Base-by-base conservation (phyloP, 2,797 vertebrate genomes). In the Spondyliosoma cantharus region DNA sequence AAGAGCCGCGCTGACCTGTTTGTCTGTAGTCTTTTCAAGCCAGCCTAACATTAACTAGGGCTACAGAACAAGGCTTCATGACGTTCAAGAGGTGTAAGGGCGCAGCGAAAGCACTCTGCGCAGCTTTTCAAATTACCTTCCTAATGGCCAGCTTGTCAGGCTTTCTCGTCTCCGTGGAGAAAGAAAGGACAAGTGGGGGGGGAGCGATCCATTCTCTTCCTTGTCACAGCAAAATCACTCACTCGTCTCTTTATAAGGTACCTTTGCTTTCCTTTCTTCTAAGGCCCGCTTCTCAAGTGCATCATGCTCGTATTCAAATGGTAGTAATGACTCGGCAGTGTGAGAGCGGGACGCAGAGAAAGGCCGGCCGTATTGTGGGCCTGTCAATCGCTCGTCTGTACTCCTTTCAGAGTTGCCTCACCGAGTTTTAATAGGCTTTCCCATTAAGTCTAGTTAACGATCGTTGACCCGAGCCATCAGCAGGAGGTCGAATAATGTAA, bases 111-210 rank as follows among this genome's bases (percentile, higher is more conserved):
- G 87, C 90, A 89, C 92, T 92, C 88, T 58, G 76, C 83, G 71
- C 87, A 88, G 91, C 90, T 93, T 91, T 87, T 92, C 83, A 93
- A 94, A 94, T 94, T 93, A 93, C 90, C 84, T 80, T 87, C 80
- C 89, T 92, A 94, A 93, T 93, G 91, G 87, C 86, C 85, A 86
- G 86, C 90, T 90, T 93, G 92, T 92, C 92, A 92, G 90, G 81
- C 88, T 50, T 74, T 82, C 78, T 90, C 63, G 48, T 86, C 84
- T 91, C 74, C 49, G 75, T 43, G 83, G 73, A 82, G 81, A 88
- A 89, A 90, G 77, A 90, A 88, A 90, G 88, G 86, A 90, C 87
- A 90, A 90, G 87, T 87, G 77, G 89, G 89, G 88, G 88, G 87
- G 85, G 90, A 83, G 84, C 17, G 7, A 80, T 81, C 85, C 82